Conservation (phyloP, 2,888 invertebrate genomes). For the Pardosa pseudoannulata region DNA sequence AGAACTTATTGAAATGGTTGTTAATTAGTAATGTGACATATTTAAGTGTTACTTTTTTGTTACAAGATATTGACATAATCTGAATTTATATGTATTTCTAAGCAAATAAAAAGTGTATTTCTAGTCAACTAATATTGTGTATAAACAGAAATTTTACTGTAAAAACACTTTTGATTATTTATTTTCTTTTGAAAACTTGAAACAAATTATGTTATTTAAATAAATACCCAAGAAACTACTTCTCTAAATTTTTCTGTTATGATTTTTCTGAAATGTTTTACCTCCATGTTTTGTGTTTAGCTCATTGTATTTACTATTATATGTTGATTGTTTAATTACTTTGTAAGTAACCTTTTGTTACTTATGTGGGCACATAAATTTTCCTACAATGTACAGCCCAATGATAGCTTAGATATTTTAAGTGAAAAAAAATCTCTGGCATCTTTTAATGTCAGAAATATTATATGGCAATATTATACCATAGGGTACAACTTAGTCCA, state of each 20-base stretch:
- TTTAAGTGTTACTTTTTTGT: no score
- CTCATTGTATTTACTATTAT: neutral
- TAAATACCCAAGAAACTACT: neutral
- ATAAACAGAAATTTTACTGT: no score
- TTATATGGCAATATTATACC: slow-evolving; percentile 27
- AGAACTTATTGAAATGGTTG: no score
- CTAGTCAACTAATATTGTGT: no score
- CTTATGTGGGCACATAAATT: neutral
- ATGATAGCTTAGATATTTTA: neutral
- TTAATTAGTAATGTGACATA: no score
- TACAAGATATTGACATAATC: no score
- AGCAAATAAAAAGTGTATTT: no score
- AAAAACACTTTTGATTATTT: no score
- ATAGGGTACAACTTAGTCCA: slow-evolving; percentile 18
- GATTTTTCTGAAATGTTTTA: neutral
- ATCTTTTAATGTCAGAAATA: slow-evolving; percentile 2
- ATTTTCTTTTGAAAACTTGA: no score
- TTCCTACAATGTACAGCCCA: neutral
- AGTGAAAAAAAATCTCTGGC: neutral
- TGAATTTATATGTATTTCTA: no score
- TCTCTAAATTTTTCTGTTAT: neutral
- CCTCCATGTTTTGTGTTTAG: neutral
- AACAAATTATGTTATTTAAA: neutral
- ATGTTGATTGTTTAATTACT: neutral
- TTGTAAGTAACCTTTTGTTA: neutral